Conservation (phyloP, 1,140 invertebrate species). For the Drosophila erecta region DNA sequence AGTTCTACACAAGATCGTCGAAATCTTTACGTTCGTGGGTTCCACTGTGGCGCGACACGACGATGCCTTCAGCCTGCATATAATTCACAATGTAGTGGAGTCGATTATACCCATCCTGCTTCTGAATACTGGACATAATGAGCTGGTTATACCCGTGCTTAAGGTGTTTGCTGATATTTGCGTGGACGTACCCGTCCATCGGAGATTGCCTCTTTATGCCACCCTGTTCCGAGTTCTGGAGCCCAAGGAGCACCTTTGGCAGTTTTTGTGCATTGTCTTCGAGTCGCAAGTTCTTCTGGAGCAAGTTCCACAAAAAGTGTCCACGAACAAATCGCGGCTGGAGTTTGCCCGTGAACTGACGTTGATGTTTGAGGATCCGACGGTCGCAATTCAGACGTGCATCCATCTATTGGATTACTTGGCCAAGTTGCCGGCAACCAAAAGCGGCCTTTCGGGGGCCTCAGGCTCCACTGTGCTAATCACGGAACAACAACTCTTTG, state of each 20-base stretch:
- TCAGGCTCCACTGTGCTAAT: neutral
- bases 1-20: conserved; percentile 96
- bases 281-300: conserved; percentile 87
- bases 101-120: conserved; percentile 95
- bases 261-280: conserved; percentile 90
- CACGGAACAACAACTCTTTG: conserved; percentile 87
- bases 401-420: conserved; percentile 88
- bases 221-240: conserved; percentile 91
- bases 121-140: conserved; percentile 30
- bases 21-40: conserved; percentile 98
- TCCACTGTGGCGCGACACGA: conserved; percentile 95
- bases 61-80: conserved; percentile 96
- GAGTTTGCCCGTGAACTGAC: conserved; percentile 58
- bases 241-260: conserved; percentile 90
- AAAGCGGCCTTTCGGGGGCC: conserved; percentile 63
- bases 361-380: conserved; percentile 76
- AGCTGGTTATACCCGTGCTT: conserved; percentile 88
- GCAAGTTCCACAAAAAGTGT: conserved; percentile 56
- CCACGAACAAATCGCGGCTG: conserved; percentile 44
- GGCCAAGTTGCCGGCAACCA: conserved; percentile 36
- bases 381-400: conserved; percentile 88
- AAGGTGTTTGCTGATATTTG: conserved; percentile 95
- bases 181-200: conserved; percentile 95
- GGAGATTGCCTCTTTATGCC: conserved; percentile 91
- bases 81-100: conserved; percentile 95